Base-by-base conservation (phyloP, 2,888 invertebrate genomes). In the Pristionchus exspectatus region DNA sequence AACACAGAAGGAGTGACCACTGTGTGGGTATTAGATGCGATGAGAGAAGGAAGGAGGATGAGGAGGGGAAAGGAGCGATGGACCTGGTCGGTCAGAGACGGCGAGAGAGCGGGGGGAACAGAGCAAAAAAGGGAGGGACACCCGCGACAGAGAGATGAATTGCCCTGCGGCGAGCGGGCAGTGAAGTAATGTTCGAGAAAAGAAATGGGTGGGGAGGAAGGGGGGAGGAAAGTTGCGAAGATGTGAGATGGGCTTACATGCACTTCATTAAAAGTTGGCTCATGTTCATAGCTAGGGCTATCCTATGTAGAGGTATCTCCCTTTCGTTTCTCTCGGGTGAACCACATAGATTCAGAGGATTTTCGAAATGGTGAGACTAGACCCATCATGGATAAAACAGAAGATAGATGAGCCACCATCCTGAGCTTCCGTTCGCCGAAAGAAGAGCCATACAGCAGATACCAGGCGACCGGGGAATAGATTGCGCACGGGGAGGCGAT, bases 81-180 rank as follows among this genome's bases (percentile, higher is more conserved):
- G 44, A 3, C 9, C 44, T 50, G 10, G 44, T 3, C 44, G 44
- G 44, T 50, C 12, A 50, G 44, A 18, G 77, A 27, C 7, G 30
- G 24, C 27, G 33, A 30, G 77, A 77, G 38, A 33, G 21, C 2
- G 33, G 44, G 9, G 66, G 9, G 54, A n/a, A 44, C 27, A 21
- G 86, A 38, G 86, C 12, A 84, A 84, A 44, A 66, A 27, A 86
- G 44, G 9, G n/a, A 33, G 86, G 38, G 86, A 66, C 30, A 59
- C 24, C 33, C 14, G 38, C 24, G 27, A 3, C 56, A 38, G 44
- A 14, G 77, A 83, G 50, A 56, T 56, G 54, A 83, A 83, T 83
- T 56, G 54, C 30, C 50, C 83, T 63, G 63, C 50, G 33, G 33
- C 30, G 14, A 2, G 5, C 24, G 77, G n/a, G 77, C 24, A 21